Evolutionary conservation across 2,113 vertebrate species (phyloP).

Genomic region (Varanus komodoensis): DNA sequence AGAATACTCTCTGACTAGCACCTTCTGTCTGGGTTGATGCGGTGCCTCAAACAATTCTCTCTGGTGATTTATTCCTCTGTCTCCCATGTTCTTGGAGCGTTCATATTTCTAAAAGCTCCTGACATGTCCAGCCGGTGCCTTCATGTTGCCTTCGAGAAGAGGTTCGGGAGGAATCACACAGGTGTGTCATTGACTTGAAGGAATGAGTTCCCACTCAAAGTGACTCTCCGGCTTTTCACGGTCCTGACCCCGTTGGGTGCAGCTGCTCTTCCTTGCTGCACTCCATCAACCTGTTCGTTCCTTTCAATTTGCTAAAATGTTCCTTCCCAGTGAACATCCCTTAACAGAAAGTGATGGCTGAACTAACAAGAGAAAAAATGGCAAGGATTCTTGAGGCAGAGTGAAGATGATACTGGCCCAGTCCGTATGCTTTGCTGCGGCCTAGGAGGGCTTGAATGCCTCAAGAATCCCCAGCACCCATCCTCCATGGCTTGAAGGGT

Average conservation of each 20-base stretch:
- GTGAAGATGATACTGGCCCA: background rate
- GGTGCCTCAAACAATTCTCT: slow-evolving; percentile 53
- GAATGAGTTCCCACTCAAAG: slow-evolving; percentile 18
- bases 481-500: no score
- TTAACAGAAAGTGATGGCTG: background rate
- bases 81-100: slow-evolving; percentile 47
- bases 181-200: slow-evolving; percentile 41
- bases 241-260: background rate
- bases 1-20: slow-evolving; percentile 18
- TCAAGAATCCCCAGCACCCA: no score
- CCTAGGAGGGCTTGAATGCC: no score
- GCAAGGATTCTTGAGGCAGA: background rate
- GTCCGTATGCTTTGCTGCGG: background rate
- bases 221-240: slow-evolving; percentile 10
- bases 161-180: fast-evolving
- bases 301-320: background rate
- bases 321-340: slow-evolving; percentile 1
- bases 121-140: slow-evolving; percentile 12
- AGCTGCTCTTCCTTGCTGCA: background rate
- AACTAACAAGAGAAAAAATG: background rate
- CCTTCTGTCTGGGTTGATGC: slow-evolving; percentile 27
- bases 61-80: slow-evolving; percentile 33
- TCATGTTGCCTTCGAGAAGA: slow-evolving; percentile 27
- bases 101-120: slow-evolving; percentile 38
- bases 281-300: background rate